Percentiles rank a stretch among this genome's conserved stretches.
These are phyloP conservation scores for Crossocerus cetratus DNA, from an alignment of 2,888 invertebrate species.

Conservation along the genomic window DNA sequence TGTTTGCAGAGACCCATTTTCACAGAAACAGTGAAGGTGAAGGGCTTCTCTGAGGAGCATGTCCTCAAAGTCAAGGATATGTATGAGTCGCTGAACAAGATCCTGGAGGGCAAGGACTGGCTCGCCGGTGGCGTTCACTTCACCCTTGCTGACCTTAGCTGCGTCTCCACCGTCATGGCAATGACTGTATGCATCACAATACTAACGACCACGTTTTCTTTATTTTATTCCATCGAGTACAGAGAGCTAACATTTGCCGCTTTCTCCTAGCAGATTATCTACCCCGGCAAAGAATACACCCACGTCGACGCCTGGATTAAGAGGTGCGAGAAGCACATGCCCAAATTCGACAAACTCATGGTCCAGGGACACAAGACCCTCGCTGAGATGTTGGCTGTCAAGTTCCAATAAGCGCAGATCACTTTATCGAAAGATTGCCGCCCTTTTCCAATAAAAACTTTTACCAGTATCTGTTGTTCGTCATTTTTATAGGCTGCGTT, in stretches of 20 bases:
- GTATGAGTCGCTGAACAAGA: conserved; percentile 71
- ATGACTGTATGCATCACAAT: conserved; percentile 41
- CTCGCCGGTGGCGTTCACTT: conserved; percentile 55
- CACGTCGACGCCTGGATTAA: conserved; percentile 81
- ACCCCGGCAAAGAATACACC: conserved; percentile 73
- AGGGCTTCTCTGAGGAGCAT: conserved; percentile 64
- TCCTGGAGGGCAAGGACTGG: conserved; percentile 67
- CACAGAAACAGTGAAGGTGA: conserved; percentile 55
- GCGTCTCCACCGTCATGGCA: conserved; percentile 37
- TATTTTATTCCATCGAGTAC: not conserved
- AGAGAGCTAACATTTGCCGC: no score
- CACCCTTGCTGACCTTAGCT: conserved; percentile 65
- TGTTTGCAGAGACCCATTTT: conserved; percentile 67
- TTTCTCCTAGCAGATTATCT: conserved; percentile 32
- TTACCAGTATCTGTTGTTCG: not conserved
- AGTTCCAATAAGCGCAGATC: not conserved
- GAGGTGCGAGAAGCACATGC: conserved; percentile 79
- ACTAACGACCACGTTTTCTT: not conserved
- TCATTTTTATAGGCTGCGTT: not conserved
- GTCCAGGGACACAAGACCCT: conserved; percentile 36
- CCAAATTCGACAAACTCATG: conserved; percentile 74
- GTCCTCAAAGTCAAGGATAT: conserved; percentile 68
- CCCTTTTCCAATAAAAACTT: not conserved
- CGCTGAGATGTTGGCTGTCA: not conserved
- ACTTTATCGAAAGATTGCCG: not conserved